These are phyloP conservation scores for Caenorhabditis macrosperma DNA, from an alignment of 2,888 invertebrate genomes.

Conservation along the genomic window DNA sequence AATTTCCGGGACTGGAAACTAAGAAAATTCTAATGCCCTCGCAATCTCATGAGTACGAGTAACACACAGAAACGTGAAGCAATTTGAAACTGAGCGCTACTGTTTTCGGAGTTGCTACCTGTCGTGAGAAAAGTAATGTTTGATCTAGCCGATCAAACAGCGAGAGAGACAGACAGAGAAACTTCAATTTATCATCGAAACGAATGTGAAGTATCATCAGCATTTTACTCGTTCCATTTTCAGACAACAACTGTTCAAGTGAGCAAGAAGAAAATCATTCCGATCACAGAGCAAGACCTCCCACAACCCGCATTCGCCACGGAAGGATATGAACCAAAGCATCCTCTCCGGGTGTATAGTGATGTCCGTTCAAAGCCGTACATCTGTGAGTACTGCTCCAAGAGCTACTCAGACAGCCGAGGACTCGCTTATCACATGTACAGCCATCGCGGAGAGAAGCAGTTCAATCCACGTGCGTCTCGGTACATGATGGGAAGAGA, in stretches of 20 bases:
- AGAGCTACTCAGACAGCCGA: constrained; percentile 77
- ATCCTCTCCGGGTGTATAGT: constrained; percentile 75
- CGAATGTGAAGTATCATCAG: too few species aligned
- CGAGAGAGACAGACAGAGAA: too few species aligned
- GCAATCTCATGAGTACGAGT: too few species aligned
- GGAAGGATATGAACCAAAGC: constrained; percentile 78
- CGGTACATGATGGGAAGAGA: constrained; percentile 78
- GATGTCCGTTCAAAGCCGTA: constrained; percentile 78
- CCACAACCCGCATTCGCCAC: constrained; percentile 76
- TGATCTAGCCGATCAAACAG: too few species aligned
- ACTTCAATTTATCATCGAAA: too few species aligned
- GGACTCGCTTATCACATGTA: constrained; percentile 79
- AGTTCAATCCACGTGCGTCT: constrained; percentile 77
- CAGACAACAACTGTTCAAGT: constrained; percentile 54
- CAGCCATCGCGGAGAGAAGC: constrained; percentile 74
- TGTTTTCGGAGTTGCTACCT: too few species aligned
- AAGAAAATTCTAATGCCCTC: too few species aligned
- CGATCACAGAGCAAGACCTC: constrained; percentile 65
- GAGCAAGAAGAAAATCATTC: constrained; percentile 37
- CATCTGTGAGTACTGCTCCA: constrained; percentile 80
- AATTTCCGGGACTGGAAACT: too few species aligned
- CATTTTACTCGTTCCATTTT: too few species aligned
- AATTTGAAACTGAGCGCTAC: too few species aligned
- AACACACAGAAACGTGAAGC: too few species aligned
- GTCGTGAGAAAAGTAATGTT: too few species aligned